Percentiles rank a stretch among this genome's conserved stretches.
These are phyloP conservation scores for Tubulanus polymorphus DNA, from an alignment of 2,888 invertebrate genomes.

Conservation along the genomic window DNA sequence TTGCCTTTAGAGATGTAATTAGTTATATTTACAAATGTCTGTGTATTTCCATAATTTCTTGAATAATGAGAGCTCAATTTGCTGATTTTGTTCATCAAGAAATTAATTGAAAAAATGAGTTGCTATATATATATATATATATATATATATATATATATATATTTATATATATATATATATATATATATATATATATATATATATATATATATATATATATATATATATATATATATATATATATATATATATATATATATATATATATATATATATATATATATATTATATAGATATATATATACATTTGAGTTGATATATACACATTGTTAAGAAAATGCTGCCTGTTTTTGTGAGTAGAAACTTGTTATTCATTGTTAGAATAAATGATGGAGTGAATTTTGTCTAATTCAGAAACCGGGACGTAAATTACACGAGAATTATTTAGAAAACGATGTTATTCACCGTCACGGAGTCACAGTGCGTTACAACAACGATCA, in stretches of 20 bases:
- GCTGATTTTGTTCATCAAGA: no score
- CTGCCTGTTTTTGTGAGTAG: background rate
- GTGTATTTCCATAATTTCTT: no score
- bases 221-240: background rate
- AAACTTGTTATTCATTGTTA: no score
- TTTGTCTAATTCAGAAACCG: no score
- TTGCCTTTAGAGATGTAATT: background rate
- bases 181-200: conserved; percentile 8
- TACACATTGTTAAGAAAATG: background rate
- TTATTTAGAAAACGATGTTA: no score
- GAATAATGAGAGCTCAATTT: no score
- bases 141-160: no score
- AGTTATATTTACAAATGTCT: no score
- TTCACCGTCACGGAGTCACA: conserved; percentile 43
- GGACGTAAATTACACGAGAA: no score
- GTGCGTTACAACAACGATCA: conserved; percentile 15
- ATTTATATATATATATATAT: conserved; percentile 9
- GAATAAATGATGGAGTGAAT: no score
- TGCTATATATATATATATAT: no score
- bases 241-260: conserved; percentile 1
- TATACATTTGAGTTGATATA: conserved; percentile 4
- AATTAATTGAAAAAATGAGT: no score
- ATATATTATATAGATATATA: background rate
- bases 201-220: conserved; percentile 7
- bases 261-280: background rate